These are phyloP conservation scores for Caenorhabditis japonica DNA, from an alignment of 2,888 invertebrate genomes.

Conservation along the genomic window DNA sequence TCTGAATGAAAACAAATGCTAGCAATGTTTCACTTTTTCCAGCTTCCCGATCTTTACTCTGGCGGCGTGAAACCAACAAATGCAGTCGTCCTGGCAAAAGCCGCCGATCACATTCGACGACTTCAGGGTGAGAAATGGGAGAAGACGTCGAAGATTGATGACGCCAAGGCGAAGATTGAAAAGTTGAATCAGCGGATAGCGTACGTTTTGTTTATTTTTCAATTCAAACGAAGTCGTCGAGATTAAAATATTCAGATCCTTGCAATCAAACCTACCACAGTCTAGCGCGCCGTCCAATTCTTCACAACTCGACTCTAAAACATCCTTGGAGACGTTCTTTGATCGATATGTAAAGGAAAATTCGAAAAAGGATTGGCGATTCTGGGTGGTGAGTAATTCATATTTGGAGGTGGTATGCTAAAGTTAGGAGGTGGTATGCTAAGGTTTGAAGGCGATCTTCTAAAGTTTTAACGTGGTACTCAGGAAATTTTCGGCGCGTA, in stretches of 20 bases:
- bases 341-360: slow-evolving; percentile 67
- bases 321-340: slow-evolving; percentile 59
- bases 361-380: slow-evolving; percentile 69
- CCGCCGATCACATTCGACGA: slow-evolving; percentile 72
- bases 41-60: slow-evolving; percentile 72
- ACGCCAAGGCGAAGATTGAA: slow-evolving; percentile 52
- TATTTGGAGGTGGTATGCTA: too few relatives aligned
- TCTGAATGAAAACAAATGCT: background rate
- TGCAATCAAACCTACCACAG: slow-evolving; percentile 73
- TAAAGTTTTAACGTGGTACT: too few relatives aligned
- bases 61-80: slow-evolving; percentile 76
- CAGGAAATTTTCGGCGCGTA: too few relatives aligned
- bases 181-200: slow-evolving; percentile 61
- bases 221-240: too few relatives aligned
- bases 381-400: slow-evolving; percentile 73
- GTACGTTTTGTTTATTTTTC: slow-evolving; percentile 43
- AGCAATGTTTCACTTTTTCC: slow-evolving; percentile 6
- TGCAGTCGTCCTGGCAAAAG: slow-evolving; percentile 76
- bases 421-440: too few relatives aligned
- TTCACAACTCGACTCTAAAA: slow-evolving; percentile 58
- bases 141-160: slow-evolving; percentile 34
- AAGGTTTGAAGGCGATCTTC: too few relatives aligned
- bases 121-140: slow-evolving; percentile 57
- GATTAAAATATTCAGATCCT: slow-evolving; percentile 64
- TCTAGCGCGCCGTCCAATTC: slow-evolving; percentile 45